Base-by-base conservation (phyloP, 2,113 vertebrate genomes). In the Thamnophis sirtalis region DNA sequence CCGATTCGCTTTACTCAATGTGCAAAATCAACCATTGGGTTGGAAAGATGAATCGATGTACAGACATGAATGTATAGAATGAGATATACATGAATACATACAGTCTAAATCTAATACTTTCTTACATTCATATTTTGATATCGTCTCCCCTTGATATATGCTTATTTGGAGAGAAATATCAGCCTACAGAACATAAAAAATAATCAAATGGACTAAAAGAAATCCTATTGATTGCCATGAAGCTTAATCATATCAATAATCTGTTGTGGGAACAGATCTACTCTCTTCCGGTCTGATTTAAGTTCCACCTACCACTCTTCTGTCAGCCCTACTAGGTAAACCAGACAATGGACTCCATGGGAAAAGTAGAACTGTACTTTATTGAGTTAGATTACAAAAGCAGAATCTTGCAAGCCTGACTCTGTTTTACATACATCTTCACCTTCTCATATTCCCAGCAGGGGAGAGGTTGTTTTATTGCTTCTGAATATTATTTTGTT, bases 1-100 rank as follows among this genome's bases (percentile, higher is more conserved):
- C 24, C 1, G 28, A 1, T 9, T 0, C 26, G 15, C 38, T 51
- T 50, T 0, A 0, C 0, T 50, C 9, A 4, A 15, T 33, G 28
- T 2, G 54, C 58, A 84, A 86, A 85, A 56, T 7, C 33, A 56
- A 54, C 9, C 6, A 50, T 13, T 90, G 33, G 28, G 17, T 53
- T 26, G 38, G 49, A 38, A 53, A 73, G 28, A 5, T 7, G 24
- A 22, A 8, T 80, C 9, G 8, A 38, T 84, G 50, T 54, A 48
- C 33, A 54, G 10, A 11, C 24, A 28, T 43, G 33, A 5, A 17
- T 33, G 13, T 21, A 26, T 48, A 60, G 21, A 54, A 84, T 63
- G 17, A 87, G 9, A n/a, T 60, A 50, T 33, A 17, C 19, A 88
- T 50, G 13, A 54, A 54, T 17, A 54, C 51, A 13, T 9, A 7